A percentile compares a stretch with the other conserved stretches of the same genome.
phyloP scores from a whole-genome alignment of 2,113 vertebrate genomes.

The Platysteira castanea region DNA sequence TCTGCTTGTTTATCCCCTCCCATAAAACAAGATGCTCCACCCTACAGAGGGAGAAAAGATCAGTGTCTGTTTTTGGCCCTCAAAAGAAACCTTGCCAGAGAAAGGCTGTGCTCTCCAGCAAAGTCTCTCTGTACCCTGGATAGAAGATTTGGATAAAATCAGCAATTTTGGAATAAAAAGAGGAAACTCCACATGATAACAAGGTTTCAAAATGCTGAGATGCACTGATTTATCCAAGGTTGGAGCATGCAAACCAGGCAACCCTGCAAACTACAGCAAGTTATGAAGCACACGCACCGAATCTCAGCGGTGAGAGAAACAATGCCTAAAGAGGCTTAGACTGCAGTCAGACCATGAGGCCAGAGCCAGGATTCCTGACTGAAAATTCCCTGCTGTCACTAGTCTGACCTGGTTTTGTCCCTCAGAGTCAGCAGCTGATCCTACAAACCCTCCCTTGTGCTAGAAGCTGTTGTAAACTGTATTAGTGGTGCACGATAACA shows the following conservation, averaged over 20 bases:
- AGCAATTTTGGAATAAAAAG: background rate
- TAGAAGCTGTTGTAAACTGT: background rate
- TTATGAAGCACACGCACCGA: background rate
- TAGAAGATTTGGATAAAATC: background rate
- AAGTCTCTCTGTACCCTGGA: background rate
- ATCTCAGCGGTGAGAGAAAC: background rate
- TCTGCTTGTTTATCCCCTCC: background rate
- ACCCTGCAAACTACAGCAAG: background rate
- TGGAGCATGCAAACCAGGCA: background rate
- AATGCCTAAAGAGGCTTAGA: background rate
- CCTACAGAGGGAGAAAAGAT: background rate
- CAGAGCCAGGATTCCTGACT: background rate
- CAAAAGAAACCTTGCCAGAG: background rate
- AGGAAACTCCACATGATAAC: background rate
- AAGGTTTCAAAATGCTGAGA: background rate
- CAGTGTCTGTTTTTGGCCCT: background rate
- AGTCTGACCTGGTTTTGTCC: background rate
- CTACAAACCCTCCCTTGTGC: background rate
- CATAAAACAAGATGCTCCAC: background rate
- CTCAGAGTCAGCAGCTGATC: background rate
- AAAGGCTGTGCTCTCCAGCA: background rate
- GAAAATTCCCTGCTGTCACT: background rate
- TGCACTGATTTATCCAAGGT: background rate
- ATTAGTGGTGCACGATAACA: background rate
- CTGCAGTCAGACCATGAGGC: background rate